Conservation (phyloP, 2,888 invertebrate species). For the Apamea crenata region DNA sequence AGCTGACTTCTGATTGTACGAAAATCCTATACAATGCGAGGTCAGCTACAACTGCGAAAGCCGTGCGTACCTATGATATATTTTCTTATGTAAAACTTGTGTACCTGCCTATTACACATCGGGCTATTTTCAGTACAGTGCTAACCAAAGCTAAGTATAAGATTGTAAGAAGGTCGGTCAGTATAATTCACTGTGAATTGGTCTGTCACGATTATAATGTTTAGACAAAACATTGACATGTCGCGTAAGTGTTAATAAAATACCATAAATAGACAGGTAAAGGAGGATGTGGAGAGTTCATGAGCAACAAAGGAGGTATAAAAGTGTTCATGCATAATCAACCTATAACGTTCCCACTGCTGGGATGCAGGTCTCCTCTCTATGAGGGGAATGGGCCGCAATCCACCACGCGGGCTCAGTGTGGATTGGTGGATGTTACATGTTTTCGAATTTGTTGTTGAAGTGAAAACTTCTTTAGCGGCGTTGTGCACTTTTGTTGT, state of each 20-base stretch:
- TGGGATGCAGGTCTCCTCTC: no score
- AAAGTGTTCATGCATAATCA: neutral
- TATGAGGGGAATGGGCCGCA: no score
- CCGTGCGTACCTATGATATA: neutral
- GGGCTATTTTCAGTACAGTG: slow-evolving; percentile 51
- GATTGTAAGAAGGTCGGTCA: slow-evolving; percentile 60
- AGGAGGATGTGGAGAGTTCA: slow-evolving; percentile 32
- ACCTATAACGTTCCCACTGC: no score
- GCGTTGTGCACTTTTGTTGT: no score
- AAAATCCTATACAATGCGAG: no score
- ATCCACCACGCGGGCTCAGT: no score
- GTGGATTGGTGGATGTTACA: no score
- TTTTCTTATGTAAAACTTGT: neutral
- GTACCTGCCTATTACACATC: slow-evolving; percentile 18
- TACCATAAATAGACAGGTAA: slow-evolving; percentile 61
- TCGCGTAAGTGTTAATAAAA: slow-evolving; percentile 63
- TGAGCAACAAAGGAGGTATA: slow-evolving; percentile 4
- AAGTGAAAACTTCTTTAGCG: no score
- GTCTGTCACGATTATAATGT: slow-evolving; percentile 72
- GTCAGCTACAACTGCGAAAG: no score
- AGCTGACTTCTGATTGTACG: no score
- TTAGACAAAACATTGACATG: slow-evolving; percentile 58
- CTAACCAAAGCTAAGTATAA: slow-evolving; percentile 46
- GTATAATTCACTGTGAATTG: slow-evolving; percentile 70
- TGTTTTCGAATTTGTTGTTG: no score